A percentile compares a stretch with the other conserved stretches of the same genome.
Conservation (phyloP, 2,113 vertebrate genomes). For the Hippocampus guttulatus region DNA sequence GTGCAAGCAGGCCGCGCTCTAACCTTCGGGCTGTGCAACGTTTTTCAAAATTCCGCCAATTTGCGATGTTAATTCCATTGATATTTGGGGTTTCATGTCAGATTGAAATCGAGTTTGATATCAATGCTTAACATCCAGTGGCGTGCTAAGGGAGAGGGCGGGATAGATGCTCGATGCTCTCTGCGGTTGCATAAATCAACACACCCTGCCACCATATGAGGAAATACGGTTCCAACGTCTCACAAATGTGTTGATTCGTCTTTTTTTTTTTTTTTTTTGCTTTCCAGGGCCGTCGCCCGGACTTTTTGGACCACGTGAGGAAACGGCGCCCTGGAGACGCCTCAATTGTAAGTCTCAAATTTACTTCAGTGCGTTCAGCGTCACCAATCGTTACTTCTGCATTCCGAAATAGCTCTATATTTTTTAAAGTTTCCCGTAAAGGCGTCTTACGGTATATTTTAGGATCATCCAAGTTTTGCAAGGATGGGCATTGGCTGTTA, state of each 20-base stretch:
- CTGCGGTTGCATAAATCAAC: too few species aligned
- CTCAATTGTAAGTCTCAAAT: background rate
- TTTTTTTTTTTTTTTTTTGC: background rate
- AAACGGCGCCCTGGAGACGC: background rate
- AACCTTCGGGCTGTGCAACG: slow-evolving; percentile 35
- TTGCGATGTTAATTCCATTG: slow-evolving; percentile 48
- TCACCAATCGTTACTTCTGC: background rate
- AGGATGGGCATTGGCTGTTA: background rate
- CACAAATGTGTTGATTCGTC: too few species aligned
- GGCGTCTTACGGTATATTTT: background rate
- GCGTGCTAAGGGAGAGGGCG: too few species aligned
- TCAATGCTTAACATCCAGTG: background rate
- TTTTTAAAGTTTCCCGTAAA: background rate
- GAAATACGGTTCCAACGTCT: too few species aligned
- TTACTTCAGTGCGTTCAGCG: background rate
- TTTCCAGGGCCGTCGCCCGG: background rate
- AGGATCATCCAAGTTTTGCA: background rate
- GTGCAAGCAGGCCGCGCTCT: slow-evolving; percentile 29
- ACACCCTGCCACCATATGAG: too few species aligned
- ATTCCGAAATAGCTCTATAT: background rate
- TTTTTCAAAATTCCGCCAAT: slow-evolving; percentile 21
- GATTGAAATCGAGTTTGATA: background rate
- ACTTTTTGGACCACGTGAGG: background rate
- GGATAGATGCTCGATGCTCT: too few species aligned
- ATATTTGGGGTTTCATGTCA: background rate